Percentiles rank a stretch among this genome's conserved stretches.
Evolutionary conservation across 2,888 invertebrate species (phyloP).

Genomic region (Epinotia nisella): DNA sequence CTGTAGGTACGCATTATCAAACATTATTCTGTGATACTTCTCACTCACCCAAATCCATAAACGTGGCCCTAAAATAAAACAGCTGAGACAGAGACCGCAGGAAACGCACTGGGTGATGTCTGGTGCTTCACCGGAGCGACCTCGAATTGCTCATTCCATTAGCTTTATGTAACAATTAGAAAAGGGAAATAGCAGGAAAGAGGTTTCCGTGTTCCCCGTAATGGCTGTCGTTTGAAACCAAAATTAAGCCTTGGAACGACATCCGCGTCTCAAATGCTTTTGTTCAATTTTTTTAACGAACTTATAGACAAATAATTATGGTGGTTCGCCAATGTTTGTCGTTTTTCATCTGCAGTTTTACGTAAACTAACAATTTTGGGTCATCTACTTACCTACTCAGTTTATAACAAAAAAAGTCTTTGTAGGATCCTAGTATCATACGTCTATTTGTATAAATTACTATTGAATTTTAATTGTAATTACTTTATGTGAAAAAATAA

Average conservation of each 20-base stretch:
- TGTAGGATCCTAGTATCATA: neutral
- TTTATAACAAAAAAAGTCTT: neutral
- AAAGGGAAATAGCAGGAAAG: constrained; percentile 65
- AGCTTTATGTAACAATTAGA: constrained; percentile 77
- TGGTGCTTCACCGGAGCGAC: constrained; percentile 53
- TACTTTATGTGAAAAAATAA: neutral
- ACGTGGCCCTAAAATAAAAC: constrained; percentile 43
- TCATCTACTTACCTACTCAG: too few species aligned
- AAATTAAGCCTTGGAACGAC: constrained; percentile 63
- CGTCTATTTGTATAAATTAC: too few species aligned
- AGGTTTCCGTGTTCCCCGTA: constrained; percentile 62
- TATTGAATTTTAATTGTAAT: neutral
- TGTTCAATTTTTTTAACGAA: constrained; percentile 55
- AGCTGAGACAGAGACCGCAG: constrained; percentile 42
- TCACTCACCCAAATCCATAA: constrained; percentile 39
- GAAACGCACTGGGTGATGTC: constrained; percentile 46
- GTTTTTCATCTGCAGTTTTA: too few species aligned
- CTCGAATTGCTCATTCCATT: constrained; percentile 68
- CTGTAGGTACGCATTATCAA: constrained; percentile 25
- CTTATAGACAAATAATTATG: constrained; percentile 20
- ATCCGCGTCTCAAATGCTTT: constrained; percentile 55
- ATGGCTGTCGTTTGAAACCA: constrained; percentile 66
- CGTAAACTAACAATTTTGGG: too few species aligned
- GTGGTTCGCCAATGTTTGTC: neutral
- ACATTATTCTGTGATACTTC: constrained; percentile 21